Evolutionary conservation across 1,140 invertebrate species (phyloP), one percentile per base, ranked within the genome.

Genomic region (Penaeus indicus): DNA sequence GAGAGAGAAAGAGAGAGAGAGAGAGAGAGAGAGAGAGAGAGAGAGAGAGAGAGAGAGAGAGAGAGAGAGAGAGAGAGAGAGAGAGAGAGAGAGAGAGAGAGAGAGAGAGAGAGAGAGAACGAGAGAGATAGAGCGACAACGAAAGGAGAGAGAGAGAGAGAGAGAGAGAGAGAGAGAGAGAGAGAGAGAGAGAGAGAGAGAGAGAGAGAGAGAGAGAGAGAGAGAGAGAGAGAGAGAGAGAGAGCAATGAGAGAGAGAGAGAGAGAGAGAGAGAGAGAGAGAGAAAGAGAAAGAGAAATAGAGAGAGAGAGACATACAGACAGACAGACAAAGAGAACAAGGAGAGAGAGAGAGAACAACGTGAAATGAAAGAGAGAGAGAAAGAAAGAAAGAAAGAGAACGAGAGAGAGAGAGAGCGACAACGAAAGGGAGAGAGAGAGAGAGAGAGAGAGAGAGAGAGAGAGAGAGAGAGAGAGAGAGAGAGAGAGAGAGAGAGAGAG

Each of bases 401-500:
- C 3, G 79, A 38, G 72, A 11, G 63, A 54, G 63, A 32, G 32
- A 32, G 32, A 32, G 32, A 32, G 32, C 0, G 32, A 32, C 1
- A 32, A 2, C 0, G 32, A 32, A 2, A 32, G 32, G 2, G 32
- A 32, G 32, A 32, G 32, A 32, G 32, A 32, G 32, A 32, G 32
- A 32, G 32, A 32, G 32, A 32, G 32, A 32, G 32, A 32, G 32
- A 32, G 32, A 32, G 32, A 32, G 32, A 32, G 32, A 32, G 32
- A 32, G 32, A 32, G 32, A 32, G 32, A 32, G 83, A 77, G 42
- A 19, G 2, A 22, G 32, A 69, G 62, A 42, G 54, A 64, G 25
- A 84, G 63, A 22, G 19, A 42, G 82, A 69, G 82, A 64, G 67
- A 62, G 3, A 69, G 78, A 38, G 16, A 54, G 78, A 16, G 42